These are phyloP conservation scores for Pristionchus mayeri DNA, from an alignment of 2,888 invertebrate species.

Conservation along the genomic window DNA sequence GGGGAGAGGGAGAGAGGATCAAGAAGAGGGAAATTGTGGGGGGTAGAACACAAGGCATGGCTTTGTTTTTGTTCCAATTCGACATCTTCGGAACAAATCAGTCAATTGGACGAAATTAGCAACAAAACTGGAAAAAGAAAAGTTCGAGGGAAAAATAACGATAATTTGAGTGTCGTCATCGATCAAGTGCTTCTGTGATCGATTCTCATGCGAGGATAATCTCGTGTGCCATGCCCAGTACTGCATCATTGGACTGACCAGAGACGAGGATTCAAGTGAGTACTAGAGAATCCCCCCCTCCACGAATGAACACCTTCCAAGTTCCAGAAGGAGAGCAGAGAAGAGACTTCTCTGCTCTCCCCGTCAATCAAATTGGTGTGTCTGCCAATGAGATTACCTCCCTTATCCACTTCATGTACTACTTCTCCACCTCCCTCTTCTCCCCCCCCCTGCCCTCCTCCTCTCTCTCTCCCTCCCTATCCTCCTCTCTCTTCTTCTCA, in stretches of 20 bases:
- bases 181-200: conserved; percentile 73
- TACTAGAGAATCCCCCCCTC: neutral
- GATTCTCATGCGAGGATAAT: conserved; percentile 68
- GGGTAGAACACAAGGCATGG: neutral
- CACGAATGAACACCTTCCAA: neutral
- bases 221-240: conserved; percentile 70
- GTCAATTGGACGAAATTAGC: too few species aligned
- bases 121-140: too few species aligned
- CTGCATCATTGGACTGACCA: conserved; percentile 70
- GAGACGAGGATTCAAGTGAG: conserved; percentile 51
- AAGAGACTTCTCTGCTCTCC: conserved; percentile 21
- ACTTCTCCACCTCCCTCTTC: neutral
- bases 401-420: conserved; percentile 25
- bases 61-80: too few species aligned
- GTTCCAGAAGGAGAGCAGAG: neutral
- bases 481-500: conserved; percentile 40
- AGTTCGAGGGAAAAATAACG: too few species aligned
- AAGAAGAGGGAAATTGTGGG: neutral
- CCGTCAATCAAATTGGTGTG: conserved; percentile 6
- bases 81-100: too few species aligned
- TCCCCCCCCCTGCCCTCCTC: too few species aligned
- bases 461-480: neutral
- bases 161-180: conserved; percentile 15
- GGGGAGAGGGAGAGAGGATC: neutral
- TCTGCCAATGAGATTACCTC: conserved; percentile 25